Base-by-base conservation (phyloP, 1,140 invertebrate species). In the Conopomorpha cramerella region DNA sequence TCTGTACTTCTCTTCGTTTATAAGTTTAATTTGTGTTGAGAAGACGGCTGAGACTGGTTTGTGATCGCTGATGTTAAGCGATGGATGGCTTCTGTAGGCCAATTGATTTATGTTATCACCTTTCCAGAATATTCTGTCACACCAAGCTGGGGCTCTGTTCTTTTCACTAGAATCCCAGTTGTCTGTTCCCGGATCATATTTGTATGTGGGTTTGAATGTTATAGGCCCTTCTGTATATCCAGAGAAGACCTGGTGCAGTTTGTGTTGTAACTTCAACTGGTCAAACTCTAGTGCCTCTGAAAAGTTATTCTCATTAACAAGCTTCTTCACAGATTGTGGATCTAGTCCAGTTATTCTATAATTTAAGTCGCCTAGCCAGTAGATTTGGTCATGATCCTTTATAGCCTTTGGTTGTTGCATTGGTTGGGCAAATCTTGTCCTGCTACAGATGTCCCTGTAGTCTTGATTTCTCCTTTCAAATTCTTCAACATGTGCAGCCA, bases 81-180 rank as follows among this genome's bases (percentile, higher is more conserved):
- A 78, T 26, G 89, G 86, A 79, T 97, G 92, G 64, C 92, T 95
- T 59, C 88, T 81, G 58, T 99, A 99, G 4, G 79, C 80, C 13
- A 87, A 49, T 60, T 94, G 92, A 41, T 80, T 78, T 18, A 98
- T 90, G 28, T 58, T 47, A 1, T 83, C 60, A 33, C 72, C 76
- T 73, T 87, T 89, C 87, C 92, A 99, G 43, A 99, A 82, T 46
- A 99, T 87, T 44, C 97, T 82, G 78, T 99, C 98, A 79, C 95
- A 98, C 96, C 97, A 99, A 4, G 98, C 96, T 6, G 97, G 97
- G 2, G 92, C 87, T 53, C 97, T 82, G 39, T 88, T 87, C 68
- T 99, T 99, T 63, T 99, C 96, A 83, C 95, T 97, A n/a, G 64
- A 77, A 78, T 99, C 97, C 89, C 93, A 99, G 46, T 90, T 88